Evolutionary conservation across 2,888 invertebrate species (phyloP).

Genomic region (Nomada hirtipes): DNA sequence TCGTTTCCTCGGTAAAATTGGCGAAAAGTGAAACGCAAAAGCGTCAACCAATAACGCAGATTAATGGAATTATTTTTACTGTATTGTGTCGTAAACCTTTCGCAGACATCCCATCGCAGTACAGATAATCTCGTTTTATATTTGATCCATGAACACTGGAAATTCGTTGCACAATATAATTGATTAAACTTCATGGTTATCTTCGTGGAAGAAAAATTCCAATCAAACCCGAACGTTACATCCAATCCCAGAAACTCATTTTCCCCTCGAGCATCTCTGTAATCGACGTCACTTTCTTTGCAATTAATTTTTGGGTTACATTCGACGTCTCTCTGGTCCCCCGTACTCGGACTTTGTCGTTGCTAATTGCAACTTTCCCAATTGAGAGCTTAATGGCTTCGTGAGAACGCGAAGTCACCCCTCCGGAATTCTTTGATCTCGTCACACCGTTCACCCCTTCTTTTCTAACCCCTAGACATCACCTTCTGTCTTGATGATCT

Average conservation of each 20-base stretch:
- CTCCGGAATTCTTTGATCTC: slow-evolving; percentile 61
- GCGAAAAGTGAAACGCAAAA: too few relatives aligned
- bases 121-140: too few relatives aligned
- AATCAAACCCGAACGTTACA: not conserved
- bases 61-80: too few relatives aligned
- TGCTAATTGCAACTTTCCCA: slow-evolving; percentile 67
- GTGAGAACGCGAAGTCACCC: slow-evolving; percentile 37
- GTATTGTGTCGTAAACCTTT: too few relatives aligned
- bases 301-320: slow-evolving; percentile 26
- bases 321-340: slow-evolving; percentile 16
- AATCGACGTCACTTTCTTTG: not conserved
- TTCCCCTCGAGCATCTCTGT: not conserved
- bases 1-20: too few relatives aligned
- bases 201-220: not conserved
- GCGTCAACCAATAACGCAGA: too few relatives aligned
- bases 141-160: too few relatives aligned
- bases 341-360: slow-evolving; percentile 45
- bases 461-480: not conserved
- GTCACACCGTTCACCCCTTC: not conserved
- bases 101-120: too few relatives aligned
- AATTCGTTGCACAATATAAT: too few relatives aligned
- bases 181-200: too few relatives aligned
- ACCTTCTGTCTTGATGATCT: slow-evolving; percentile 24
- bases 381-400: slow-evolving; percentile 69
- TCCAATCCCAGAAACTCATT: not conserved